A percentile compares a stretch with the other conserved stretches of the same genome.
Evolutionary conservation across 2,888 invertebrate genomes (phyloP).

Genomic region (Microplitis manilae): DNA sequence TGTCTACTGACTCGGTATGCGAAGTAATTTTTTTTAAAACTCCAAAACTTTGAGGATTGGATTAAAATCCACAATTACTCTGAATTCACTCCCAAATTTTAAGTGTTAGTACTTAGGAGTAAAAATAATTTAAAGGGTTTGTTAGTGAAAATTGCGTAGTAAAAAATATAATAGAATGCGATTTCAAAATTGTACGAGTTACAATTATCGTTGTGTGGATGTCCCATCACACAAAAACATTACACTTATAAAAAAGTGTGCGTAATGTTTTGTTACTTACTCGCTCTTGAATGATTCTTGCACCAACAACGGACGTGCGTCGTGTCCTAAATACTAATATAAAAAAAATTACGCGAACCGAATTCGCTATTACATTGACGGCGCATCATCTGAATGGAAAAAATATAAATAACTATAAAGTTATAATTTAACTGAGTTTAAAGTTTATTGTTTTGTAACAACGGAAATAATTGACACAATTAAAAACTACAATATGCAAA

Average conservation of each 20-base stretch:
- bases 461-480: slow-evolving; percentile 1
- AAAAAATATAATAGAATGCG: slow-evolving; percentile 26
- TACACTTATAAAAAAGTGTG: slow-evolving; percentile 14
- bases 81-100: no score
- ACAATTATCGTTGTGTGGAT: slow-evolving; percentile 18
- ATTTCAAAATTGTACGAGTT: slow-evolving; percentile 41
- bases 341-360: slow-evolving; percentile 31
- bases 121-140: neutral
- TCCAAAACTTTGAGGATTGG: no score
- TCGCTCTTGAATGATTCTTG: slow-evolving; percentile 52
- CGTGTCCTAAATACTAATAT: slow-evolving; percentile 56
- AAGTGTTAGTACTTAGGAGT: no score
- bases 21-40: no score
- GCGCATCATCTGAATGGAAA: slow-evolving; percentile 11
- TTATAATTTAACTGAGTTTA: neutral
- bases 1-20: no score
- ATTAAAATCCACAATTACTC: no score
- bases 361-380: slow-evolving; percentile 15
- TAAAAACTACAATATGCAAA: neutral
- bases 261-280: slow-evolving; percentile 3
- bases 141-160: neutral
- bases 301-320: slow-evolving; percentile 54
- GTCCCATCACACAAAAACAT: neutral
- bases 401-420: slow-evolving; percentile 15
- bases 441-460: neutral